Evolutionary conservation across 1,140 invertebrate species (phyloP).

Genomic region (Thaumatotibia leucotreta): DNA sequence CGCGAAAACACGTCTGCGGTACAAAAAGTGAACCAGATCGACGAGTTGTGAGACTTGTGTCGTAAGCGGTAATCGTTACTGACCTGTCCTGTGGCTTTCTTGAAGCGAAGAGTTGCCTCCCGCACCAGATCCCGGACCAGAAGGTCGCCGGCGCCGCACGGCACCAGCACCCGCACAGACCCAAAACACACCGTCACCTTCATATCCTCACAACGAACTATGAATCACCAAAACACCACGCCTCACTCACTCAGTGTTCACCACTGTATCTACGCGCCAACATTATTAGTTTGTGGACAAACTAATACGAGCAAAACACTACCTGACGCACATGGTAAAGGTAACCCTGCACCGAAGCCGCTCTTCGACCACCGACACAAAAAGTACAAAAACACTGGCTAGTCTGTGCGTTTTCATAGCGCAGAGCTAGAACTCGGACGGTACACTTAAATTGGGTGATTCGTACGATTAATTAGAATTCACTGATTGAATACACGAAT

Average conservation of each 20-base stretch:
- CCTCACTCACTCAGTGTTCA: constrained; percentile 35
- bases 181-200: constrained; percentile 99
- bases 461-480: constrained; percentile 24
- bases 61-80: constrained; percentile 41
- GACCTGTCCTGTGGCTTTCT: constrained; percentile 97
- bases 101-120: constrained; percentile 93
- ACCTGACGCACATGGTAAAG: constrained; percentile 70
- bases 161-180: constrained; percentile 94
- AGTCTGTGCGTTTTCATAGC: constrained; percentile 60
- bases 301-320: constrained; percentile 69
- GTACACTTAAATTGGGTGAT: background rate
- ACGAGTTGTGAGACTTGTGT: constrained; percentile 1
- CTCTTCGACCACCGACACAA: constrained; percentile 65
- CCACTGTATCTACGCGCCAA: constrained; percentile 45
- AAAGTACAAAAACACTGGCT: constrained; percentile 64
- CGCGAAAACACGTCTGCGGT: constrained; percentile 35
- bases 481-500: constrained; percentile 36
- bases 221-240: constrained; percentile 50
- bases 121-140: constrained; percentile 94
- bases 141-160: constrained; percentile 94
- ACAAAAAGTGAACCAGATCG: constrained; percentile 17
- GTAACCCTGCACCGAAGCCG: constrained; percentile 51
- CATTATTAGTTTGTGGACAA: constrained; percentile 68
- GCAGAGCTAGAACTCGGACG: constrained; percentile 25
- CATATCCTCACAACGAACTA: constrained; percentile 79